These are phyloP conservation scores for Pelmatolapia mariae DNA, from an alignment of 2,113 vertebrate genomes.

Conservation along the genomic window DNA sequence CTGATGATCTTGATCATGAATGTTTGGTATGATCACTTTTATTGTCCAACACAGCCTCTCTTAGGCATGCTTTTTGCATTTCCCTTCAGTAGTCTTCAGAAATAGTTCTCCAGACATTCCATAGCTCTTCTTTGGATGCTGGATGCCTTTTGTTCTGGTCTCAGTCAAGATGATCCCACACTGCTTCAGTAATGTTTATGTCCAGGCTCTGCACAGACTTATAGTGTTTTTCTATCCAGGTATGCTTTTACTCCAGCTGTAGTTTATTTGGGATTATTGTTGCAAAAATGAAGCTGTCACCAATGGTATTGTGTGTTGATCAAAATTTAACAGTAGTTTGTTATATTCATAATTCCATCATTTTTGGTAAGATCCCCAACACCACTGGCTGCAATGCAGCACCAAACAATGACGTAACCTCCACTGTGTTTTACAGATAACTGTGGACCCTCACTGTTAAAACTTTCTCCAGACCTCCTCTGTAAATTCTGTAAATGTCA, in stretches of 20 bases:
- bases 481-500: background rate
- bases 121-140: background rate
- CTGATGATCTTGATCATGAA: background rate
- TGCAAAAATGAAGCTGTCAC: background rate
- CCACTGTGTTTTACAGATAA: background rate
- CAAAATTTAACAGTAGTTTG: background rate
- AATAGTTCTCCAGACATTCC: background rate
- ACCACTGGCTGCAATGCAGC: background rate
- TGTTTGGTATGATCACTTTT: background rate
- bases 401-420: background rate
- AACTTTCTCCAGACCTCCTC: background rate
- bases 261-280: background rate
- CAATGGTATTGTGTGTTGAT: background rate
- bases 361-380: background rate
- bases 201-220: fast-evolving
- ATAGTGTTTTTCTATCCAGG: background rate
- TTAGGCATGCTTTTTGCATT: background rate
- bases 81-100: background rate
- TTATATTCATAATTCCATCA: background rate
- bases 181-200: background rate
- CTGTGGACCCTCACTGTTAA: background rate
- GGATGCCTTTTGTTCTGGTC: background rate
- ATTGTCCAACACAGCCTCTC: background rate
- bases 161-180: background rate
- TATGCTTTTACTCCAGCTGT: background rate